A percentile compares a stretch with the other conserved stretches of the same genome.
phyloP scores from a whole-genome alignment of 2,797 vertebrate species.

The Microhierax caerulescens region DNA sequence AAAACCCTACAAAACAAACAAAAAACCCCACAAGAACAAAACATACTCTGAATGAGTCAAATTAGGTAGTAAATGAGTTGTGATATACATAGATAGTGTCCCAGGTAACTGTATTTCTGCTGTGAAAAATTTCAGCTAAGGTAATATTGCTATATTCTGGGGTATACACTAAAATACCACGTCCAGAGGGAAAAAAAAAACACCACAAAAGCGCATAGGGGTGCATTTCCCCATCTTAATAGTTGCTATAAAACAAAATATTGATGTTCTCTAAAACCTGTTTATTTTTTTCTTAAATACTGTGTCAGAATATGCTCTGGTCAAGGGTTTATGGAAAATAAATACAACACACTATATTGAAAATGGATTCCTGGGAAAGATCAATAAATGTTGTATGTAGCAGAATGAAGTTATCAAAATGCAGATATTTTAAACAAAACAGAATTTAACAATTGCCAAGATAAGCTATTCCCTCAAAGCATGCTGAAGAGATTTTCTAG shows the following conservation, averaged over 20 bases:
- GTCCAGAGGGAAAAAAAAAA: neutral
- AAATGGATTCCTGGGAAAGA: conserved; percentile 48
- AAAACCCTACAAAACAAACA: neutral
- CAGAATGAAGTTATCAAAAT: conserved; percentile 71
- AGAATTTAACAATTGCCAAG: conserved; percentile 50
- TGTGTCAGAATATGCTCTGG: neutral
- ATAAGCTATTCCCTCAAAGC: conserved; percentile 56
- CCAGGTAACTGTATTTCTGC: neutral
- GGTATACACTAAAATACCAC: neutral
- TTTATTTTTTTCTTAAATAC: neutral
- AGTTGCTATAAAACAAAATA: neutral
- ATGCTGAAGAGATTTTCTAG: conserved; percentile 61
- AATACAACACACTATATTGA: neutral
- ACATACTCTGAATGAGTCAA: neutral
- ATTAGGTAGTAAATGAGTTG: neutral
- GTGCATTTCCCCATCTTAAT: neutral
- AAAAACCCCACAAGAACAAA: neutral
- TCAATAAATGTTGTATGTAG: conserved; percentile 54
- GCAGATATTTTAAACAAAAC: conserved; percentile 75
- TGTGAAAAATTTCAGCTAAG: neutral
- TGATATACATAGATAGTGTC: neutral
- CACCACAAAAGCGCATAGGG: no score
- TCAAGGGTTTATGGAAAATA: neutral
- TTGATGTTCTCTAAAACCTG: neutral
- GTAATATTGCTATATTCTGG: neutral